Conservation (phyloP, 2,888 invertebrate species). For the Pharmacophagus antenor region DNA sequence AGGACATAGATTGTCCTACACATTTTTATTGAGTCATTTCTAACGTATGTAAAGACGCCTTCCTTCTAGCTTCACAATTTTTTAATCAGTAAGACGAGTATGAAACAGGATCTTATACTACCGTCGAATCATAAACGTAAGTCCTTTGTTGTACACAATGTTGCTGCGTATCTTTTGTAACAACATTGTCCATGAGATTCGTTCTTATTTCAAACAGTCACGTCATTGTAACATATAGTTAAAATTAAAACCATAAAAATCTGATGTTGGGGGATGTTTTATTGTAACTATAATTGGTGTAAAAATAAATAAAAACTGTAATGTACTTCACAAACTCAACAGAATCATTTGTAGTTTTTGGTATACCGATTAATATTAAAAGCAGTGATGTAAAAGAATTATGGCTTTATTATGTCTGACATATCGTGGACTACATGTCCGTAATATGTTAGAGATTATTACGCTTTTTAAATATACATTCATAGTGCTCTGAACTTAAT, state of each 20-base stretch:
- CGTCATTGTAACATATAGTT: neutral
- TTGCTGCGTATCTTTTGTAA: constrained; percentile 13
- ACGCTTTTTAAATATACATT: neutral
- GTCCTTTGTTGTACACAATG: constrained; percentile 17
- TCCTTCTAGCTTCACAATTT: constrained; percentile 8
- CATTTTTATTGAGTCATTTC: constrained; percentile 6
- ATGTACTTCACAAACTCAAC: neutral
- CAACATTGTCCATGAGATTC: neutral
- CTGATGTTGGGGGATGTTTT: no score
- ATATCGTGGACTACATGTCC: no score
- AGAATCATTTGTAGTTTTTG: neutral
- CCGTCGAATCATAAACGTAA: constrained; percentile 7
- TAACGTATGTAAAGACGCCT: constrained; percentile 10
- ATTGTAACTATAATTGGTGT: no score
- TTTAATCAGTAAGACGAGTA: neutral
- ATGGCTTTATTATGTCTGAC: no score
- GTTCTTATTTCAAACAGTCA: neutral
- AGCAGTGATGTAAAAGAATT: neutral
- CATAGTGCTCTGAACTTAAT: neutral
- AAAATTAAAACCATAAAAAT: neutral
- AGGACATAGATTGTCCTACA: constrained; percentile 16
- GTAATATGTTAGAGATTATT: neutral
- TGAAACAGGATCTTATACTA: constrained; percentile 1
- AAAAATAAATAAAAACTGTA: no score
- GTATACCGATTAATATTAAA: no score